These are phyloP conservation scores for Melanotus villosus DNA, from an alignment of 2,888 invertebrate species.

Conservation along the genomic window DNA sequence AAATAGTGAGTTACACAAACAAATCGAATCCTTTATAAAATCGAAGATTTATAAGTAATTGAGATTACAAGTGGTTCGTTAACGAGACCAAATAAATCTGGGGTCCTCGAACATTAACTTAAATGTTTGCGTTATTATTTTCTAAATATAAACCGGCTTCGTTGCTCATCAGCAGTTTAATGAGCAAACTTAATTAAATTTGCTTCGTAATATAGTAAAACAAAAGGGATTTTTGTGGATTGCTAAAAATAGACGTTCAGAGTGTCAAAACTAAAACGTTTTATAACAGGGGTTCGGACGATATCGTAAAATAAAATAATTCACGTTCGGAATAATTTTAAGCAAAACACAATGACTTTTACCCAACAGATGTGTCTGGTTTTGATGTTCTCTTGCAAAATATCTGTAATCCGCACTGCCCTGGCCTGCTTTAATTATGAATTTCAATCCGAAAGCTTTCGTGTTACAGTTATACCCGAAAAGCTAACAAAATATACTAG, in stretches of 20 bases:
- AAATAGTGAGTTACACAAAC: too few species aligned
- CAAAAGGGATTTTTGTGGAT: neutral
- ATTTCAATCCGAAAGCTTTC: neutral
- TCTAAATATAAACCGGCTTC: neutral
- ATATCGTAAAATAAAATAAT: conserved; percentile 2
- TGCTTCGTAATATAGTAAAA: neutral
- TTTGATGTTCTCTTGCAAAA: neutral
- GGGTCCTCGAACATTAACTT: too few species aligned
- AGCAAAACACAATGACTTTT: conserved; percentile 22
- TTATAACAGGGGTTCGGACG: neutral
- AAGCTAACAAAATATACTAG: too few species aligned
- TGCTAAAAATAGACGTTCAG: neutral
- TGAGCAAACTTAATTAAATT: neutral
- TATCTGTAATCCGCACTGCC: conserved; percentile 1
- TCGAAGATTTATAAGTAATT: too few species aligned
- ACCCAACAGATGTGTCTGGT: conserved; percentile 12
- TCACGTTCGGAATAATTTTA: neutral
- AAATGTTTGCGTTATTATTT: too few species aligned
- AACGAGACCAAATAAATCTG: too few species aligned
- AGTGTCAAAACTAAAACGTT: neutral
- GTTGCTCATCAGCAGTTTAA: neutral
- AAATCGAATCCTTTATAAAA: too few species aligned
- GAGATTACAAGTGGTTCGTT: too few species aligned
- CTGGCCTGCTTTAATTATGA: neutral
- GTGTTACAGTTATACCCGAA: neutral